Percentiles rank a stretch among this genome's conserved stretches.
These are phyloP conservation scores for Coleophora deauratella DNA, from an alignment of 2,888 invertebrate species.

Conservation along the genomic window DNA sequence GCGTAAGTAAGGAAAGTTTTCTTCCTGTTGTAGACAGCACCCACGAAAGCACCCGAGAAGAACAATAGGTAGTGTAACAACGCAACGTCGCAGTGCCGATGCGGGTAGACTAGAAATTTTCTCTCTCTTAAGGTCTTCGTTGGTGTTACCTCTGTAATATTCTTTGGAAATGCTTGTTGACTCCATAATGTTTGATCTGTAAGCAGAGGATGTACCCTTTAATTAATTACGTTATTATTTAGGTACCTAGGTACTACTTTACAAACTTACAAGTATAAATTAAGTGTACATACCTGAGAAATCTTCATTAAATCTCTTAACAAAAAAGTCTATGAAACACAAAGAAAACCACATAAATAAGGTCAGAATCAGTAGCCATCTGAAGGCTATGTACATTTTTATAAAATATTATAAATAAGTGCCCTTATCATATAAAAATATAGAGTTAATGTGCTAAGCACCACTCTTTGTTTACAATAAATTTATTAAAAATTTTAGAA, in stretches of 20 bases:
- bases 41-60: slow-evolving; percentile 37
- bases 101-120: neutral
- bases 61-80: slow-evolving; percentile 38
- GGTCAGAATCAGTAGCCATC: slow-evolving; percentile 48
- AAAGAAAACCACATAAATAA: slow-evolving; percentile 49
- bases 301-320: slow-evolving; percentile 18
- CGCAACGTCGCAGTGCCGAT: neutral
- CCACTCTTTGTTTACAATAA: slow-evolving; percentile 25
- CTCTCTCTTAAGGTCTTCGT: neutral
- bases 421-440: slow-evolving; percentile 14
- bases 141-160: neutral
- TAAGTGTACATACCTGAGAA: slow-evolving; percentile 19
- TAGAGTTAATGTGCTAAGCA: slow-evolving; percentile 15
- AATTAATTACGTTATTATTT: neutral
- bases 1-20: slow-evolving; percentile 28
- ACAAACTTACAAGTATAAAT: neutral
- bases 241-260: slow-evolving; percentile 5
- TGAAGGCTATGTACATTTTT: slow-evolving; percentile 65
- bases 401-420: slow-evolving; percentile 5
- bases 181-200: neutral
- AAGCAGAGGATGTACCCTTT: no score
- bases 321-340: slow-evolving; percentile 34
- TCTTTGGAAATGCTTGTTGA: neutral
- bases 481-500: slow-evolving; percentile 33
- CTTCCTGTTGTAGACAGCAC: slow-evolving; percentile 38